phyloP scores from a whole-genome alignment of 2,797 vertebrate species.

The Acomys russatus region DNA sequence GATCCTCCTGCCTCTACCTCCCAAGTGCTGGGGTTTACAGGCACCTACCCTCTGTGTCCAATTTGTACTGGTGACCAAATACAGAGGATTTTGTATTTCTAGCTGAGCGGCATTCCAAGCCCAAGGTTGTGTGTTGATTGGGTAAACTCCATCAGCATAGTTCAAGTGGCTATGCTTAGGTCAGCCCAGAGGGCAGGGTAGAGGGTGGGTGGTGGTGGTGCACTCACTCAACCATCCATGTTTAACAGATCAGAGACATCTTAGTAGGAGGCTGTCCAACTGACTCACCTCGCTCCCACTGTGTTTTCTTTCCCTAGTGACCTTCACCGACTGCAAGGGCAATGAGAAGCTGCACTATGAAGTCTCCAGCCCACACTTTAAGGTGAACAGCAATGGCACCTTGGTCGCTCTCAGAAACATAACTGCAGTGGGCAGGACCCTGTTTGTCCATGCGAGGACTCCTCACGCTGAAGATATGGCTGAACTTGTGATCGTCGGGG shows the following conservation, averaged over 20 bases:
- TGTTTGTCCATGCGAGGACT: conserved; percentile 93
- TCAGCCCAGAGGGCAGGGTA: not conserved
- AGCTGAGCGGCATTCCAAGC: not conserved
- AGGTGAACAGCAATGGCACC: conserved; percentile 91
- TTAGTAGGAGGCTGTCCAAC: not conserved
- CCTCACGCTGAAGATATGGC: conserved; percentile 93
- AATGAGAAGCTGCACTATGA: conserved; percentile 93
- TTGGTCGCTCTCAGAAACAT: conserved; percentile 92
- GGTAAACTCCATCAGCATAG: not conserved
- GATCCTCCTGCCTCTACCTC: not conserved
- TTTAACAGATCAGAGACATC: not conserved
- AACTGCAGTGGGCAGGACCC: conserved; percentile 86
- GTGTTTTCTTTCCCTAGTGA: conserved; percentile 88
- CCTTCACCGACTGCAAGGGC: conserved; percentile 96
- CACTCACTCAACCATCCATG: too few relatives aligned
- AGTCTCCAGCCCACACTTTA: conserved; percentile 94
- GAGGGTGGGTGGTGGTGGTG: not conserved
- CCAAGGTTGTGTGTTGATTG: not conserved
- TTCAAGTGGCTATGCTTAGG: not conserved
- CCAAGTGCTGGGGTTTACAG: not conserved
- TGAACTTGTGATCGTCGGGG: conserved; percentile 91
- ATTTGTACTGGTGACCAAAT: not conserved
- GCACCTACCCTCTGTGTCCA: not conserved
- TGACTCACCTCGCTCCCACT: not conserved
- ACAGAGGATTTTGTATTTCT: not conserved